Evolutionary conservation across 1,140 invertebrate genomes (phyloP).

Genomic region (Mycetomoellerius zeteki): DNA sequence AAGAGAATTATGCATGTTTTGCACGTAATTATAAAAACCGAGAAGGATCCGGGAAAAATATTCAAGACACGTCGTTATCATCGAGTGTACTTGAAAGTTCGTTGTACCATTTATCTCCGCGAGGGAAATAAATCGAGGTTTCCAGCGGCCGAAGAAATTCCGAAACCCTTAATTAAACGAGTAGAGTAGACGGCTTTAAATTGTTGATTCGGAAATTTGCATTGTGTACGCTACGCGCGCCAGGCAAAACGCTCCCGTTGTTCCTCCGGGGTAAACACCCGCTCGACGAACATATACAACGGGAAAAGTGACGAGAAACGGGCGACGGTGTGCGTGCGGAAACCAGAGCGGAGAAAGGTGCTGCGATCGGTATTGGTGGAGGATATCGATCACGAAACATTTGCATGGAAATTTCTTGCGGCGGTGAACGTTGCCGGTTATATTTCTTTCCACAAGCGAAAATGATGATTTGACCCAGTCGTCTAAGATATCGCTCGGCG

Average conservation of each 20-base stretch:
- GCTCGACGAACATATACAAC: background rate
- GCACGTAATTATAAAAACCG: background rate
- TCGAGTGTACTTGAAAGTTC: background rate
- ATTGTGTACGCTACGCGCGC: conserved; percentile 7
- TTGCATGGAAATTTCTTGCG: conserved; percentile 62
- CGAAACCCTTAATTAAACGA: conserved; percentile 59
- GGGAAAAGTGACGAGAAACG: conserved; percentile 47
- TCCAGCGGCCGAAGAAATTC: conserved; percentile 33
- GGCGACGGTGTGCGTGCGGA: conserved; percentile 10
- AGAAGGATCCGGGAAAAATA: background rate
- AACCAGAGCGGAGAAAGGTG: conserved; percentile 18
- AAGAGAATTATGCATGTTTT: background rate
- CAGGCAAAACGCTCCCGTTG: conserved; percentile 16
- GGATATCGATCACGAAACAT: conserved; percentile 60
- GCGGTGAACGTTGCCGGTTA: background rate
- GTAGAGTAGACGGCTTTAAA: conserved; percentile 50
- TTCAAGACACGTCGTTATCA: conserved; percentile 19
- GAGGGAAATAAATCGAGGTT: conserved; percentile 51
- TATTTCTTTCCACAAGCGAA: conserved; percentile 28
- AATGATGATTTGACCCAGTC: background rate
- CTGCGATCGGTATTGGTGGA: conserved; percentile 29
- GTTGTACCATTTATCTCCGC: conserved; percentile 29
- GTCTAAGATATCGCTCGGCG: conserved; percentile 18
- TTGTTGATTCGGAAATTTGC: conserved; percentile 63
- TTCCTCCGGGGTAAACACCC: conserved; percentile 50